phyloP scores from a whole-genome alignment of 2,888 invertebrate genomes.

The Nemotelus pantherinus region DNA sequence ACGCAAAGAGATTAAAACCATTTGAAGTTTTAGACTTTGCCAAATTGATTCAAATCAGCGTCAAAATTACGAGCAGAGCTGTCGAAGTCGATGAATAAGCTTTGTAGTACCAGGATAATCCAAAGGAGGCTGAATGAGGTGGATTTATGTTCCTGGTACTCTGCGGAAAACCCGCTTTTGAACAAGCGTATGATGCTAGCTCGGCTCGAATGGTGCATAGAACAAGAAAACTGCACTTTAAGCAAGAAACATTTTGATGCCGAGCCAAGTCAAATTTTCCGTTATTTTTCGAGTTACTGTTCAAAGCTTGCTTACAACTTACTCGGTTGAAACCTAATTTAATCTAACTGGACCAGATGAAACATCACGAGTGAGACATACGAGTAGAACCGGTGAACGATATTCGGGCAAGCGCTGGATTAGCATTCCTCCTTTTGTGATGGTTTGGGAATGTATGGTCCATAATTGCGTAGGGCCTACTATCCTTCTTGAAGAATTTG shows the following conservation, averaged over 20 bases:
- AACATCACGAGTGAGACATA: too few relatives aligned
- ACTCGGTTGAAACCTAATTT: too few relatives aligned
- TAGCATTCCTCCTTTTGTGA: too few relatives aligned
- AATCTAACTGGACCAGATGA: too few relatives aligned
- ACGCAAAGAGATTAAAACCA: not conserved
- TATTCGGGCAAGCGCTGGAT: too few relatives aligned
- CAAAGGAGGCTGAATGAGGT: not conserved
- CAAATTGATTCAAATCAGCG: not conserved
- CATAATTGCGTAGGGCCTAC: not conserved
- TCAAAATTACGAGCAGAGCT: not conserved
- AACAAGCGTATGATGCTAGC: not conserved
- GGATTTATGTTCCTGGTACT: not conserved
- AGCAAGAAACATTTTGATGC: too few relatives aligned
- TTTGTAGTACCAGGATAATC: not conserved
- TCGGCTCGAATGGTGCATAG: not conserved
- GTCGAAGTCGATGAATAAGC: too few relatives aligned
- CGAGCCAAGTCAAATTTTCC: too few relatives aligned
- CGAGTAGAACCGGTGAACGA: too few relatives aligned
- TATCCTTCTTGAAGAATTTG: not conserved
- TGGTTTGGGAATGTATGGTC: too few relatives aligned
- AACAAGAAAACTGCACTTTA: not conserved
- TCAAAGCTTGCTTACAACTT: too few relatives aligned
- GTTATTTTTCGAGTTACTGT: too few relatives aligned
- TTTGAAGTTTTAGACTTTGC: not conserved
- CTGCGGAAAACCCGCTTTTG: not conserved